Percentiles rank a stretch among this genome's conserved stretches.
Conservation (phyloP, 1,140 invertebrate genomes). For the Tribolium castaneum region DNA sequence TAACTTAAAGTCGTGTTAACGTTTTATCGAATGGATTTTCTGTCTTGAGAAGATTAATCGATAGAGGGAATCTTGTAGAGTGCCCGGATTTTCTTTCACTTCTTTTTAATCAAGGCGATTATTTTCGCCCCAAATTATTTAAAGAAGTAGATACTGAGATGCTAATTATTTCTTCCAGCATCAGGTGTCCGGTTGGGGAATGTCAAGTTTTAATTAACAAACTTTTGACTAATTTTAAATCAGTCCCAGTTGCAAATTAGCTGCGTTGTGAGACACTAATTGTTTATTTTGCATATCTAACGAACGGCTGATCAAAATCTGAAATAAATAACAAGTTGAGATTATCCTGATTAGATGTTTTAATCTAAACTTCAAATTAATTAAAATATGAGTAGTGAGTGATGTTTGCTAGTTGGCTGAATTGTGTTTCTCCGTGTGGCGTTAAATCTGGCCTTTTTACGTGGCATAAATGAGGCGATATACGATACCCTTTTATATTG, state of each 20-base stretch:
- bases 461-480: conserved; percentile 10
- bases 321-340: too few relatives aligned
- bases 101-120: neutral
- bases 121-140: neutral
- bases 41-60: neutral
- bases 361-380: too few relatives aligned
- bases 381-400: too few relatives aligned
- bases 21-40: neutral
- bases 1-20: conserved; percentile 13
- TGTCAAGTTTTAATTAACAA: neutral
- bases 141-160: neutral
- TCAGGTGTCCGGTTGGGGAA: neutral
- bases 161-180: neutral
- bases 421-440: neutral
- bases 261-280: neutral
- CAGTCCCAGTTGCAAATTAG: neutral
- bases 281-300: neutral
- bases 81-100: neutral
- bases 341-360: too few relatives aligned
- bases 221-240: neutral
- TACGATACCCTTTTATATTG: conserved; percentile 13
- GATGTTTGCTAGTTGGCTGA: too few relatives aligned
- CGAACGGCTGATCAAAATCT: neutral
- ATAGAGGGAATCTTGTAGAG: neutral
- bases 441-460: neutral